Conservation (phyloP, 2,797 vertebrate genomes). For the Salarias fasciatus region DNA sequence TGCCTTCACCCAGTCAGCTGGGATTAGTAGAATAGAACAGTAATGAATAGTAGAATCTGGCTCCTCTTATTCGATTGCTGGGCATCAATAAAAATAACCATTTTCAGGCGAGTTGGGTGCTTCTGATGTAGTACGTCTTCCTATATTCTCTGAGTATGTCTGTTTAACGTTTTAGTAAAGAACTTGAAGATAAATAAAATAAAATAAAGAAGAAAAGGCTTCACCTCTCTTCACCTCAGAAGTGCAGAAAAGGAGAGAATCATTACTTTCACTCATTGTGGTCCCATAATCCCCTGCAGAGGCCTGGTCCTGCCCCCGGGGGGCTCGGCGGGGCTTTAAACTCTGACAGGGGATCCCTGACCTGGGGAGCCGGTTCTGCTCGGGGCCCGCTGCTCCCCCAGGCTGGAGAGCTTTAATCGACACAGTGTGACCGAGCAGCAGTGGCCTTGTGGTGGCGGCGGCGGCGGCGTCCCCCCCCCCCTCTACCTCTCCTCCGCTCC, state of each 20-base stretch:
- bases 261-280: slow-evolving; percentile 21
- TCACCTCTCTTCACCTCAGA: slow-evolving; percentile 9
- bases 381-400: slow-evolving; percentile 34
- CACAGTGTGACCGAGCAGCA: slow-evolving; percentile 38
- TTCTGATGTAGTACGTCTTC: no score
- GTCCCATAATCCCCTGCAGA: slow-evolving; percentile 43
- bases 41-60: no score
- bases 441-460: slow-evolving; percentile 29
- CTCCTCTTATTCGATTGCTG: no score
- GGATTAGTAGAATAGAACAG: no score
- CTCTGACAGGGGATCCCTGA: slow-evolving; percentile 48
- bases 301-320: slow-evolving; percentile 22
- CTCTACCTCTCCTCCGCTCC: slow-evolving; percentile 26
- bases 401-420: slow-evolving; percentile 46
- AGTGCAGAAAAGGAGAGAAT: slow-evolving; percentile 17
- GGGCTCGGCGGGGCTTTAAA: slow-evolving; percentile 36
- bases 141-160: no score
- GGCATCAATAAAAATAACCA: no score
- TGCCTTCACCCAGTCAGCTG: no score
- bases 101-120: no score
- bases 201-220: no score
- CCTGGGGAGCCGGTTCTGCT: slow-evolving; percentile 35
- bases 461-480: neutral
- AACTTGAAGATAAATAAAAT: no score
- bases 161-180: no score